A percentile compares a stretch with the other conserved stretches of the same genome.
Conservation (phyloP, 2,888 invertebrate genomes). For the Xestia sexstrigata region DNA sequence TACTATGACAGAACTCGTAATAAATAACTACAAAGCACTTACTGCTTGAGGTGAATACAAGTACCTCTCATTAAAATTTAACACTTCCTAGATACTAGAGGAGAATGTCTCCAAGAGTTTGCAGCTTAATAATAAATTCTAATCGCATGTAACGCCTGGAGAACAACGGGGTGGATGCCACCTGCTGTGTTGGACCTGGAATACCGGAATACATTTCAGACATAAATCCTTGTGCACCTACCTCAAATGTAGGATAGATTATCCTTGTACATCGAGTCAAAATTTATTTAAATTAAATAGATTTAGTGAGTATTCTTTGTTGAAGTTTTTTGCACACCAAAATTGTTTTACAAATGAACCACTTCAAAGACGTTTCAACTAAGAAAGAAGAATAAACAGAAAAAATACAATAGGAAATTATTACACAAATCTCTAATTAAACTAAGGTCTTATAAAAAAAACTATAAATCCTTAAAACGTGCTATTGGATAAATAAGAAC, state of each 20-base stretch:
- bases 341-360: neutral
- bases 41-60: neutral
- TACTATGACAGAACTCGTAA: neutral
- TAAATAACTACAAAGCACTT: neutral
- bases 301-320: too few relatives aligned
- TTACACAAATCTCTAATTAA: neutral
- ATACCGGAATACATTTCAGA: conserved; percentile 23
- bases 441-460: too few relatives aligned
- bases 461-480: too few relatives aligned
- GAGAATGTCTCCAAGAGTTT: conserved; percentile 17
- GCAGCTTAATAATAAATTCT: conserved; percentile 53
- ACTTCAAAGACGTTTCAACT: neutral
- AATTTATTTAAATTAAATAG: neutral
- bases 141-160: conserved; percentile 44
- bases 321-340: too few relatives aligned
- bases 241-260: neutral
- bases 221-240: conserved; percentile 24
- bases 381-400: neutral
- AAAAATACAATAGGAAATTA: neutral
- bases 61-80: conserved; percentile 7
- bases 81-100: conserved; percentile 18
- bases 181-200: conserved; percentile 25
- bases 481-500: neutral
- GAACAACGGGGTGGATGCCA: conserved; percentile 30
- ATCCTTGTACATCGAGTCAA: neutral